phyloP scores from a whole-genome alignment of 2,888 invertebrate genomes.

The Hirtodrosophila duncani region DNA sequence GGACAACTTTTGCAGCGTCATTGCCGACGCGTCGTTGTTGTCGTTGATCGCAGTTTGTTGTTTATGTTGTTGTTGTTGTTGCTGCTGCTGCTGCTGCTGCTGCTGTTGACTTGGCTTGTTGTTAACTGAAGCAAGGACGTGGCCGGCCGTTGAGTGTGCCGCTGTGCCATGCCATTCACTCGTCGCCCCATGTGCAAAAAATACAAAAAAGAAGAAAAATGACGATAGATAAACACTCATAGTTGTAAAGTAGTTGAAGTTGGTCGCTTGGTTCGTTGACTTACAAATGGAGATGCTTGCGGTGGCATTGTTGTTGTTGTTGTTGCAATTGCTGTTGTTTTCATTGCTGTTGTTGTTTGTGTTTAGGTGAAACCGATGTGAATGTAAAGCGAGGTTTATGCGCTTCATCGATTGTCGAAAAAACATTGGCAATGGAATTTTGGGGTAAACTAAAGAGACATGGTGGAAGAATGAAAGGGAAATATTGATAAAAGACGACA shows the following conservation, averaged over 20 bases:
- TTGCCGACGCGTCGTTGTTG: slow-evolving; percentile 9
- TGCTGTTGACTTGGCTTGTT: slow-evolving; percentile 23
- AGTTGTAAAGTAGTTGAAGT: slow-evolving; percentile 16
- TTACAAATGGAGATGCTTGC: slow-evolving; percentile 39
- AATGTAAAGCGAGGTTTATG: slow-evolving; percentile 13
- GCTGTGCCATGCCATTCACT: slow-evolving; percentile 58
- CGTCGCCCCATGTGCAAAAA: slow-evolving; percentile 13
- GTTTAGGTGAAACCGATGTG: slow-evolving; percentile 5
- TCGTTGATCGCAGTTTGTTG: too few species aligned
- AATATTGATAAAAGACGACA: not conserved
- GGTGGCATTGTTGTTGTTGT: slow-evolving; percentile 6
- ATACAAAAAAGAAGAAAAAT: slow-evolving; percentile 32
- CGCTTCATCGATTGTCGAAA: slow-evolving; percentile 10
- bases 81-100: slow-evolving; percentile 15
- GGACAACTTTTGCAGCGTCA: slow-evolving; percentile 59
- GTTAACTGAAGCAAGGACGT: slow-evolving; percentile 66
- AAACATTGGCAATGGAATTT: slow-evolving; percentile 12
- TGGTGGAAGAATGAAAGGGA: not conserved
- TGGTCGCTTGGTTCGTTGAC: slow-evolving; percentile 58
- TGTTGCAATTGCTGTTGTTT: slow-evolving; percentile 1
- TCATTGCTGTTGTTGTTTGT: slow-evolving; percentile 7
- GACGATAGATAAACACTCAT: slow-evolving; percentile 41
- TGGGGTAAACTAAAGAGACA: not conserved
- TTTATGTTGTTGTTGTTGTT: slow-evolving; percentile 18
- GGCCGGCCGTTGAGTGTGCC: slow-evolving; percentile 21